A percentile compares a stretch with the other conserved stretches of the same genome.
Conservation (phyloP, 2,113 vertebrate species). For the Danio rerio region GRCz12tu NC_133181.1:33880001-33880500, state of each 20-base stretch:
- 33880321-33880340: background rate
- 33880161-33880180: slow-evolving; percentile 49
- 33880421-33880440: background rate
- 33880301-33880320: background rate
- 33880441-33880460: slow-evolving; percentile 4
- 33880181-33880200: slow-evolving; percentile 73
- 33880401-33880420: slow-evolving; percentile 40
- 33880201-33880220: slow-evolving; percentile 73
- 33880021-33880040: slow-evolving; percentile 88
- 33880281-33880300: background rate
- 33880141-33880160: slow-evolving; percentile 1
- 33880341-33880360: background rate
- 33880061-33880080: slow-evolving; percentile 84
- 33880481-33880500: background rate
- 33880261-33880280: slow-evolving; percentile 41
- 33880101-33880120: slow-evolving; percentile 61
- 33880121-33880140: background rate
- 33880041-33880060: slow-evolving; percentile 89
- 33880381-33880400: slow-evolving; percentile 4
- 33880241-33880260: slow-evolving; percentile 69
- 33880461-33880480: background rate
- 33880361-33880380: background rate
- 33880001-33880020: slow-evolving; percentile 96
- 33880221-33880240: slow-evolving; percentile 78
- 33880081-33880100: slow-evolving; percentile 60